Percentiles rank a stretch among this genome's conserved stretches.
Evolutionary conservation across 2,113 vertebrate genomes (phyloP).

Genomic region (Oreochromis niloticus): DNA sequence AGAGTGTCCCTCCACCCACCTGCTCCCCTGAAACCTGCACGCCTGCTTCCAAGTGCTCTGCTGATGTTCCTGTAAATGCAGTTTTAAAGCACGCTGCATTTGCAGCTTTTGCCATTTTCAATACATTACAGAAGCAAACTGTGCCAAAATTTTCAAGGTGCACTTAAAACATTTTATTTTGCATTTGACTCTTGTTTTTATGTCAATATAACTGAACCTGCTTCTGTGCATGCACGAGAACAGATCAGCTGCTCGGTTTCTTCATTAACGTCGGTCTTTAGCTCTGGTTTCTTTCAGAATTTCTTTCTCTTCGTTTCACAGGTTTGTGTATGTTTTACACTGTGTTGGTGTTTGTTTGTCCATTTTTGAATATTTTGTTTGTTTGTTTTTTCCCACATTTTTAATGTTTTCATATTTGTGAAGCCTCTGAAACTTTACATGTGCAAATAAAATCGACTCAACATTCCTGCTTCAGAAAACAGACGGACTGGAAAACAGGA

Average conservation of each 20-base stretch:
- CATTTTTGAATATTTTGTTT: not conserved
- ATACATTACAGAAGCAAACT: not conserved
- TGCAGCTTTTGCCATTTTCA: not conserved
- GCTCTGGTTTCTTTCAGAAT: not conserved
- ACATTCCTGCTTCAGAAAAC: not conserved
- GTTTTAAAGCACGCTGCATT: not conserved
- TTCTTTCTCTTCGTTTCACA: not conserved
- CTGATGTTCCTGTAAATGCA: not conserved
- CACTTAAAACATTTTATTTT: accelerated
- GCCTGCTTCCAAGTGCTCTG: not conserved
- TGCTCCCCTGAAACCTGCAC: not conserved
- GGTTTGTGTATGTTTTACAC: not conserved
- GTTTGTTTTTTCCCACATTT: not conserved
- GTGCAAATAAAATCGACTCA: not conserved
- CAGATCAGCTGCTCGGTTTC: not conserved
- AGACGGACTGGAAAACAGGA: not conserved
- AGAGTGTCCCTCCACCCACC: not conserved
- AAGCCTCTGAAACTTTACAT: accelerated
- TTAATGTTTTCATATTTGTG: not conserved
- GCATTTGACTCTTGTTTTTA: not conserved
- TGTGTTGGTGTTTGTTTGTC: not conserved
- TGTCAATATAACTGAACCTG: not conserved
- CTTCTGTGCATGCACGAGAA: accelerated
- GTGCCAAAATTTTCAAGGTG: accelerated
- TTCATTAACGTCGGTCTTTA: accelerated